Base-by-base conservation (phyloP, 2,888 invertebrate species). In the Gonocerus acuteangulatus region DNA sequence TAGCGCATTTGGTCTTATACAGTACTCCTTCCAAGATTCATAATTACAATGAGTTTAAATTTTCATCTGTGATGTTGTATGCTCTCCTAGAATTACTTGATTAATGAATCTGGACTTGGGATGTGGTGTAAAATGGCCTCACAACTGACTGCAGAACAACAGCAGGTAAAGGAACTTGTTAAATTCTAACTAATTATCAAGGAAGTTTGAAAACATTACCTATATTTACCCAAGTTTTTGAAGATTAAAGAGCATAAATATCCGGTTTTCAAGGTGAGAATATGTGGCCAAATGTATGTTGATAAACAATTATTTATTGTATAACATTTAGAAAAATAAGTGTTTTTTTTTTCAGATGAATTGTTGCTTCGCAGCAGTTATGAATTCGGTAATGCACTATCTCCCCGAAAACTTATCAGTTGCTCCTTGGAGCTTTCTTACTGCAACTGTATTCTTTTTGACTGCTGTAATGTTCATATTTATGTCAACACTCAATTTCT, bases 131-230 rank as follows among this genome's bases (percentile, higher is more conserved):
- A 56, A 72, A 81, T 81, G 86, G 85, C 85, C 80, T 83, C 84
- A 78, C 81, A 81, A 73, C 79, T 86, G 79, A 83, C 85, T 77
- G 81, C 82, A 74, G 85, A 86, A 75, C 85, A 87, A 74, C 85
- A 86, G 77, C 81, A 83, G 81, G 87, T 86, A 75, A 56, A 44
- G 36, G 34, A 51, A 34, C 19, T 13, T 15, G 3, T 42, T 42
- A 16, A 15, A 42, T 15, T 42, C 3, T 42, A 13, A 16, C n/a
- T 19, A 13, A 51, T 34, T 34, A 51, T 34, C 19, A 16, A 51
- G n/a, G 16, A 15, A n/a, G 21, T 27, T 32, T 51, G 51, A 51
- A 51, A 51, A 34, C 51, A 51, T 27, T 9, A 6, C 4, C 27
- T 27, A 9, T 27, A 27, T 42, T 42, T 3, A 13, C 4, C 4